Evolutionary conservation across 2,113 vertebrate species (phyloP).

Genomic region (Riparia riparia): DNA sequence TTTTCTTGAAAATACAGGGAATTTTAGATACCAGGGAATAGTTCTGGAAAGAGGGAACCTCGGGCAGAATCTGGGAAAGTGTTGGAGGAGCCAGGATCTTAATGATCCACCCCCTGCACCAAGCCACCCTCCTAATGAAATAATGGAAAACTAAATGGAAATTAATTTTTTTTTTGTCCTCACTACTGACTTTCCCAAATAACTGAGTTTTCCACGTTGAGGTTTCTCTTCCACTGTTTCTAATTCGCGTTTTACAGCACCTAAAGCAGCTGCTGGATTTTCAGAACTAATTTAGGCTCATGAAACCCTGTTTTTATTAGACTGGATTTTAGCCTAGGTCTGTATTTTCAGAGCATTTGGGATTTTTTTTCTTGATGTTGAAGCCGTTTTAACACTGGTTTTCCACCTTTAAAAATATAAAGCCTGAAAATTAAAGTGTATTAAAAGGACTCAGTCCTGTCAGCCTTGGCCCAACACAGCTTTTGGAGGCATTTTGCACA

Average conservation of each 20-base stretch:
- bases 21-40: not conserved
- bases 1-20: not conserved
- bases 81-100: not conserved
- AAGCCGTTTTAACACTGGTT: not conserved
- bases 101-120: not conserved
- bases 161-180: not conserved
- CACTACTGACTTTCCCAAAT: not conserved
- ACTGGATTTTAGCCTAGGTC: not conserved
- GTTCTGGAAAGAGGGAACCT: not conserved
- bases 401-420: slow-evolving; percentile 1
- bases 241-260: not conserved
- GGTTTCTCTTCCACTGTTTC: not conserved
- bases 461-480: not conserved
- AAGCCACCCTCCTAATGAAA: not conserved
- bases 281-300: not conserved
- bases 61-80: not conserved
- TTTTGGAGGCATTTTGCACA: not conserved
- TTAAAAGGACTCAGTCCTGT: not conserved
- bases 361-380: fast-evolving
- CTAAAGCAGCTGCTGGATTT: not conserved
- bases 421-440: not conserved
- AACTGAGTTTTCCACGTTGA: not conserved
- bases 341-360: not conserved
- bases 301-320: slow-evolving; percentile 10
- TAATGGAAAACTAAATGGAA: not conserved